These are phyloP conservation scores for Troides oblongomaculatus DNA, from an alignment of 2,888 invertebrate species.

Conservation along the genomic window DNA sequence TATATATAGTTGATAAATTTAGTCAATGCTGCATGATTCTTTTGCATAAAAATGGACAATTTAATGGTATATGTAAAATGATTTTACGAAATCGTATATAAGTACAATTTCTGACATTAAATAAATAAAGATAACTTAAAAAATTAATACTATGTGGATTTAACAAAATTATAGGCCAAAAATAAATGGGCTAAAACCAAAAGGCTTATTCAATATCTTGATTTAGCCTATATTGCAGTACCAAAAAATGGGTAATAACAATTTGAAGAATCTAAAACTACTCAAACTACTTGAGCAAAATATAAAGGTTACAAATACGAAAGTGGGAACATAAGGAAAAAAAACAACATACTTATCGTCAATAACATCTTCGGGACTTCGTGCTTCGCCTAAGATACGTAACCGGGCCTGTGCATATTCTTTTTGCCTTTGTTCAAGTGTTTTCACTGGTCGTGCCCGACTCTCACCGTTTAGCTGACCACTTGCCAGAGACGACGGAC, in stretches of 20 bases:
- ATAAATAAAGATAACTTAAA: not conserved
- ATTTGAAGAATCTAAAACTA: not conserved
- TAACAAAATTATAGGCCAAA: not conserved
- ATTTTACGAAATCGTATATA: too few species aligned
- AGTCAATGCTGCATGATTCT: too few species aligned
- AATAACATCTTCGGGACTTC: conserved; percentile 87
- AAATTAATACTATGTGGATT: not conserved
- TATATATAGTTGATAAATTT: too few species aligned
- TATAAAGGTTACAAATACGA: not conserved
- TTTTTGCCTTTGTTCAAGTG: conserved; percentile 93
- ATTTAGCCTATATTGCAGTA: not conserved
- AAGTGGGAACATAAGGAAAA: not conserved
- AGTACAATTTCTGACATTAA: not conserved
- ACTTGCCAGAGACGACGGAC: conserved; percentile 80
- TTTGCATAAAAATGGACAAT: too few species aligned
- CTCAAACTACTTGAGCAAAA: not conserved
- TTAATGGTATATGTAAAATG: too few species aligned
- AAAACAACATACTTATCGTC: conserved; percentile 78
- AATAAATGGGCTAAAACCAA: not conserved
- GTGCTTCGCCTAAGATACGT: conserved; percentile 92
- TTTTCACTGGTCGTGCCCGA: conserved; percentile 86
- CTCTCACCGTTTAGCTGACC: conserved; percentile 82
- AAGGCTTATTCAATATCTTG: not conserved
- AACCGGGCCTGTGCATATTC: conserved; percentile 96
- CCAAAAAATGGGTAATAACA: not conserved